Evolutionary conservation across 30 jellyfish, hydroid and myxozoan genomes (phyloP).

Genomic region (Calvadosia cruxmelitensis): DNA sequence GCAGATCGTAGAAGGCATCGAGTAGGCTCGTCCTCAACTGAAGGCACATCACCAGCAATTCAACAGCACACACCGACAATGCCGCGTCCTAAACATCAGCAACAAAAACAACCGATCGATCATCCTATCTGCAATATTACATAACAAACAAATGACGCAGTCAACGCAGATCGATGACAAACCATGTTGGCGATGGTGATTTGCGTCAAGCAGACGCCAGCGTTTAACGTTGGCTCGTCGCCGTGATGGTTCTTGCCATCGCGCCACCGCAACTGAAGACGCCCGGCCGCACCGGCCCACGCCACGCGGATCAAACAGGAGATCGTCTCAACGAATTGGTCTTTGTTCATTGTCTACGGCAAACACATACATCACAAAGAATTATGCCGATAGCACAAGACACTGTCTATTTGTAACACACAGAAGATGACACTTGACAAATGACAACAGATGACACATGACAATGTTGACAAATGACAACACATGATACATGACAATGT

Average conservation of each 20-base stretch:
- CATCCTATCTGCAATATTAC: not conserved
- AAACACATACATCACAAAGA: not conserved
- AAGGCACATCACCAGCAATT: slow-evolving; percentile 86
- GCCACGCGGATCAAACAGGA: slow-evolving; percentile 83
- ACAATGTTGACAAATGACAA: too few relatives aligned
- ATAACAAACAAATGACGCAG: too few relatives aligned
- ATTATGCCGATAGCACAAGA: not conserved
- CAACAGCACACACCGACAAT: slow-evolving; percentile 56
- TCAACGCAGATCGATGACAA: too few relatives aligned
- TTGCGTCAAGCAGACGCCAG: slow-evolving; percentile 26
- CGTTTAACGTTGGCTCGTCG: too few relatives aligned
- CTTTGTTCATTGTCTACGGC: slow-evolving; percentile 66
- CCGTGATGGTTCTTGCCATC: too few relatives aligned
- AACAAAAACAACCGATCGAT: not conserved
- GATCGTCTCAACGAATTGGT: slow-evolving; percentile 74
- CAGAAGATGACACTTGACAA: not conserved
- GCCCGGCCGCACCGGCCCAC: slow-evolving; percentile 99
- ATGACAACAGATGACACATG: too few relatives aligned
- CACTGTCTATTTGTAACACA: not conserved
- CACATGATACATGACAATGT: too few relatives aligned
- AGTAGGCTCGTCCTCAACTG: slow-evolving; percentile 78
- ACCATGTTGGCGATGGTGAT: slow-evolving; percentile 26
- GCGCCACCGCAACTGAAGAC: too few relatives aligned
- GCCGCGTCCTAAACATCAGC: slow-evolving; percentile 51
- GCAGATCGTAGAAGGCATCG: slow-evolving; percentile 63